A percentile compares a stretch with the other conserved stretches of the same genome.
Evolutionary conservation across 2,113 vertebrate species (phyloP).

Genomic region (Nansenia antarctica): DNA sequence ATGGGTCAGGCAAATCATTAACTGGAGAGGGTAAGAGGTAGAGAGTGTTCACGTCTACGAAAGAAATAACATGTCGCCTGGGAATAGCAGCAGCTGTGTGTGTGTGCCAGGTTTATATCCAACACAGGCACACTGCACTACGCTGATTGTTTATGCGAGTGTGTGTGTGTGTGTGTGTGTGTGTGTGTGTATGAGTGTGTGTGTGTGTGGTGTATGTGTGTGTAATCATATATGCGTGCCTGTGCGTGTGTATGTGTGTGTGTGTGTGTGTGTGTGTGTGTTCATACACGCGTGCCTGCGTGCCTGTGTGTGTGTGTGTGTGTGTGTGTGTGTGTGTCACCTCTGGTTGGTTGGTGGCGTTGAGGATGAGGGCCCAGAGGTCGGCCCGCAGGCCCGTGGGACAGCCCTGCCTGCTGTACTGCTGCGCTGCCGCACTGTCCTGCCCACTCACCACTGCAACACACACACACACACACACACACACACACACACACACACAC

Average conservation of each 20-base stretch:
- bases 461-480: neutral
- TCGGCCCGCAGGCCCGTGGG: slow-evolving; percentile 90
- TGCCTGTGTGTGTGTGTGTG: slow-evolving; percentile 5
- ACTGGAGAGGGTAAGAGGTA: neutral
- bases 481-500: neutral
- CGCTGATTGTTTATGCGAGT: neutral
- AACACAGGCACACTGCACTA: slow-evolving; percentile 28
- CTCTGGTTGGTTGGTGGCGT: slow-evolving; percentile 89
- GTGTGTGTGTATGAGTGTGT: no score
- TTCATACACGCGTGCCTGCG: neutral
- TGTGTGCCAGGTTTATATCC: slow-evolving; percentile 15
- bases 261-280: slow-evolving; percentile 5
- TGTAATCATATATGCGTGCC: no score
- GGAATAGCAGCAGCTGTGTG: slow-evolving; percentile 59
- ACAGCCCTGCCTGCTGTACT: slow-evolving; percentile 92
- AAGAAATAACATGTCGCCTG: slow-evolving; percentile 31
- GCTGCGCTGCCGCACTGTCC: slow-evolving; percentile 89
- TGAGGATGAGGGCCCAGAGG: slow-evolving; percentile 92
- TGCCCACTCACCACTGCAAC: slow-evolving; percentile 84
- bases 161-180: neutral
- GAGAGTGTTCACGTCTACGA: neutral
- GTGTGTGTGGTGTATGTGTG: slow-evolving; percentile 3
- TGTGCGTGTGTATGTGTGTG: neutral
- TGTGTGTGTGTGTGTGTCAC: slow-evolving; percentile 64
- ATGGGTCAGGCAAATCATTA: neutral